Base-by-base conservation (phyloP, 1,140 invertebrate species). In the Elymnias hypermnestra region DNA sequence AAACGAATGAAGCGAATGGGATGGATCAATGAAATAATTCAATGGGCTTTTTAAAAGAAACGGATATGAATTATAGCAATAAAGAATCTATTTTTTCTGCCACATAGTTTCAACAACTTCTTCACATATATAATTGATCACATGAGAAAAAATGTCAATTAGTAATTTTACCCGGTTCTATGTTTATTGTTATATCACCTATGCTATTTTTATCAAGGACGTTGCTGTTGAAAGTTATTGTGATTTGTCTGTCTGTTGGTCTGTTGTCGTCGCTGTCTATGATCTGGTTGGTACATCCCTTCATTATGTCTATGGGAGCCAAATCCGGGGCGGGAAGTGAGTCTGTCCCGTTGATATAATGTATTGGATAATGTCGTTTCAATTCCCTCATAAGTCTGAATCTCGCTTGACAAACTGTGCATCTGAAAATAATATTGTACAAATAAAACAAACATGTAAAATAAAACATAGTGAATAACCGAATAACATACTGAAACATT, bases 321-420 rank as follows among this genome's bases (percentile, higher is more conserved):
- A 22, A 28, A 4, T 31, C 38, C 3, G 10, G 26, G 31, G 38
- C 0, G 37, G 47, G n/a, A n/a, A n/a, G n/a, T n/a, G n/a, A 3
- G 51, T 50, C 4, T 19, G 17, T 39, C 0, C 60, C 63, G 46
- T 71, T 57, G 8, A 70, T 26, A 44, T 85, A 86, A 45, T 87
- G 83, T 0, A 71, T 48, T 1, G 82, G 83, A 17, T 87, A 87
- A 47, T 87, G 83, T 1, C 71, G 64, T 50, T 85, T 86, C 12
- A 87, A 37, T 40, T 87, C 85, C 3, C 71, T 75, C 18, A 75
- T 49, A 0, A 87, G 62, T 12, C 83, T 59, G 60, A 87, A 87
- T 21, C 68, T 66, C 45, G 72, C 60, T 5, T 68, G 43, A 47
- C 84, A 87, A 7, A 86, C 63, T 25, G 55, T 57, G 12, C 63